Evolutionary conservation across 2,113 vertebrate species (phyloP).

Genomic region (Misgurnus mizolepis): DNA sequence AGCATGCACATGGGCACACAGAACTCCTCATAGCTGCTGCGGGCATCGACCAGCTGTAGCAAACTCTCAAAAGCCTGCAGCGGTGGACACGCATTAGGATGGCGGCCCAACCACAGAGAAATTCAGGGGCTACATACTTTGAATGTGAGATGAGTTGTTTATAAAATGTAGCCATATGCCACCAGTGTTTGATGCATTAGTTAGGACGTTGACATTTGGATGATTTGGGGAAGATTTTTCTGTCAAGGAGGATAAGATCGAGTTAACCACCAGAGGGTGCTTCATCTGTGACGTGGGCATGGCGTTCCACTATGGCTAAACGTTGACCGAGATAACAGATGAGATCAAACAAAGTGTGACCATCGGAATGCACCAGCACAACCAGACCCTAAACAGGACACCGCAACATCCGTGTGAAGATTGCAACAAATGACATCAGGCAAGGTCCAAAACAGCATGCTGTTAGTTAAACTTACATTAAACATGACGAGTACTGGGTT

Average conservation of each 20-base stretch:
- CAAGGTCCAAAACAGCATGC: slow-evolving; percentile 17
- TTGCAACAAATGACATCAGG: slow-evolving; percentile 15
- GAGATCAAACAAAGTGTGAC: not conserved
- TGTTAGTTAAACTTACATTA: not conserved
- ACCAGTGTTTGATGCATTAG: not conserved
- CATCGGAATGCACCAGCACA: not conserved
- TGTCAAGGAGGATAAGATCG: not conserved
- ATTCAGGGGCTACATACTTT: not conserved
- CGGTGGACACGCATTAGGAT: slow-evolving; percentile 65
- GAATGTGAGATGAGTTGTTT: not conserved
- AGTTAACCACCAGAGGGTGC: not conserved
- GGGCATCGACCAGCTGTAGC: slow-evolving; percentile 76
- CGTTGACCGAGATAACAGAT: not conserved
- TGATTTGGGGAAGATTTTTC: no score
- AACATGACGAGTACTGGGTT: not conserved
- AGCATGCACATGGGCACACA: slow-evolving; percentile 85
- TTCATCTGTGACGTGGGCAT: not conserved
- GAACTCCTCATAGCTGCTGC: slow-evolving; percentile 78
- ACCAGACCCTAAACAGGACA: slow-evolving; percentile 9
- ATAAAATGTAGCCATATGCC: not conserved
- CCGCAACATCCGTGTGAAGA: not conserved
- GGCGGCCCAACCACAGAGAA: not conserved
- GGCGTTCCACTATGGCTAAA: not conserved
- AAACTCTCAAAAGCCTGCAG: slow-evolving; percentile 85
- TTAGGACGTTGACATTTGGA: no score